Conservation (phyloP, 2,113 vertebrate species). For the Muntiacus reevesi region DNA sequence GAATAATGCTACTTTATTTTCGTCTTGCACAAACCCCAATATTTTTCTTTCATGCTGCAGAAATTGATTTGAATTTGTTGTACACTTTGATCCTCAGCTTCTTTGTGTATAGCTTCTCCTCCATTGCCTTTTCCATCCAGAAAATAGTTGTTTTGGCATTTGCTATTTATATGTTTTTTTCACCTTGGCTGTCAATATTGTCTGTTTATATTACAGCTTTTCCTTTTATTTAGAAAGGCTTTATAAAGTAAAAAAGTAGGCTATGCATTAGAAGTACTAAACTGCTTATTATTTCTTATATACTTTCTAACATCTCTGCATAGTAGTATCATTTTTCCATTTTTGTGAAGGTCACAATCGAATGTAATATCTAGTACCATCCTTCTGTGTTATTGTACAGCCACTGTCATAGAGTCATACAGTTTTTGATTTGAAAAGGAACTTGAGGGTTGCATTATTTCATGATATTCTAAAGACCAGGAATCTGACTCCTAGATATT, state of each 20-base stretch:
- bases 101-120: slow-evolving; percentile 30
- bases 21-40: neutral
- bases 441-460: neutral
- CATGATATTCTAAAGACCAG: neutral
- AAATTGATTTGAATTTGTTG: slow-evolving; percentile 61
- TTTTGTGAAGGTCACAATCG: neutral
- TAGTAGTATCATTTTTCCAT: neutral
- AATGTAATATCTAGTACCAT: neutral
- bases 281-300: neutral
- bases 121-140: slow-evolving; percentile 5
- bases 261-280: neutral
- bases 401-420: neutral
- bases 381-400: neutral
- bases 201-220: slow-evolving; percentile 17
- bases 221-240: slow-evolving; percentile 38
- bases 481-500: neutral
- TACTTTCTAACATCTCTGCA: neutral
- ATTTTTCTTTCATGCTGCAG: slow-evolving; percentile 40
- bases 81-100: neutral
- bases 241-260: neutral
- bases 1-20: slow-evolving; percentile 53
- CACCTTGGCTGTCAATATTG: slow-evolving; percentile 20
- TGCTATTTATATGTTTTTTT: slow-evolving; percentile 5
- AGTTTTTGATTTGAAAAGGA: neutral
- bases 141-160: slow-evolving; percentile 33